Percentiles rank a stretch among this genome's conserved stretches.
Conservation (phyloP, 2,888 invertebrate species). For the Eudasyphora cyanicolor region DNA sequence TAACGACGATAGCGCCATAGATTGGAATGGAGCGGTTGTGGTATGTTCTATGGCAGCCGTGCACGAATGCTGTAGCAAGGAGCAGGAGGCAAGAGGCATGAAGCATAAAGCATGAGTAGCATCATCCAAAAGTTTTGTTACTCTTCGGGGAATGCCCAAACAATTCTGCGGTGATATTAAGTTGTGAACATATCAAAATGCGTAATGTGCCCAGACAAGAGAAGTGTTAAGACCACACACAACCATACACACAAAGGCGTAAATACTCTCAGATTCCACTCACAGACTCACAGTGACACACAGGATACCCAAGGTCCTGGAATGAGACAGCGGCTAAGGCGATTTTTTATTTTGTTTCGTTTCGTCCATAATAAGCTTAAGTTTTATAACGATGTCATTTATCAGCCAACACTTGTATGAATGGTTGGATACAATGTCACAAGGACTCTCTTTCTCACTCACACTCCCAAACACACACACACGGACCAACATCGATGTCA, state of each 20-base stretch:
- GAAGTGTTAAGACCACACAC: slow-evolving; percentile 39
- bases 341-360: slow-evolving; percentile 30
- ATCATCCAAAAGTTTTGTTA: slow-evolving; percentile 42
- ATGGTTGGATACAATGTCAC: background rate
- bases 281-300: background rate
- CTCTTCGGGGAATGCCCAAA: slow-evolving; percentile 43
- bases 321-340: slow-evolving; percentile 26
- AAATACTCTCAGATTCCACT: no score
- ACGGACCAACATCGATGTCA: background rate
- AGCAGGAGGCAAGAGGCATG: background rate
- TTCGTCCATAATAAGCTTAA: slow-evolving; percentile 40
- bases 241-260: background rate
- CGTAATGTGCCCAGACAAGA: slow-evolving; percentile 23
- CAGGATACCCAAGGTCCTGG: background rate
- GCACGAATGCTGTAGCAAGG: background rate
- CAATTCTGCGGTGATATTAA: slow-evolving; percentile 34
- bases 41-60: background rate
- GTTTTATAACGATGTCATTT: slow-evolving; percentile 47
- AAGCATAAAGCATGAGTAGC: background rate
- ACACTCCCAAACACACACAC: background rate
- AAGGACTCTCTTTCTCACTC: no score
- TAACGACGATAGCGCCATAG: background rate
- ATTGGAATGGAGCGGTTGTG: background rate
- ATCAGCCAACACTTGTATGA: slow-evolving; percentile 38
- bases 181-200: slow-evolving; percentile 40